Base-by-base conservation (phyloP, 2,888 invertebrate species). In the Macropis europaea region DNA sequence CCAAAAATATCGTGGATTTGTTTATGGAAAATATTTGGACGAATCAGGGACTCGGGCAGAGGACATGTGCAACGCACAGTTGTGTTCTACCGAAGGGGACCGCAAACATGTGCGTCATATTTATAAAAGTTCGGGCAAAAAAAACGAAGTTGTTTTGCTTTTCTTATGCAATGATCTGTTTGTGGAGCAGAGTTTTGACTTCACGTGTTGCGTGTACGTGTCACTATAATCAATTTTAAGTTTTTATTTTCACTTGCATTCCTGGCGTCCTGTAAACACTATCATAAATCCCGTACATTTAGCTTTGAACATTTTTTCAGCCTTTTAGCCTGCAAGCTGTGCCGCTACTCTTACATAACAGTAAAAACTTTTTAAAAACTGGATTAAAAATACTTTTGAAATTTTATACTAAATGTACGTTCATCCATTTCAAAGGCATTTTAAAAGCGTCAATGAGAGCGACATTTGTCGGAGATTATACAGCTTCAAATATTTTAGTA, bases 1-100 rank as follows among this genome's bases (percentile, higher is more conserved):
- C 5, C 7, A 32, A 32, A 42, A 42, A 24, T 17, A 15, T 24
- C 30, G 3, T 9, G 13, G 6, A 15, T 9, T 47, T 13, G 7
- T 32, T 32, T 6, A 17, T 47, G 30, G 7, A 28, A 59, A 48
- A 59, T 40, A 13, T 40, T 60, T 38, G 13, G 13, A n/a, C n/a
- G 22, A 48, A 60, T 60, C 48, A 26, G 15, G 11, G 6, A 22
- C 17, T 19, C 17, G 28, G 1, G 17, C 30, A n/a, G 40, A 15
- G n/a, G 5, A 26, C 7, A 22, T 17, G 17, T n/a, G 17, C 17
- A 6, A 2, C 3, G 9, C 17, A n/a, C 5, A 28, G n/a, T 2
- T 19, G 22, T 15, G 34, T 30, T 34, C 28, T 38, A 15, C 38
- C 13, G n/a, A 7, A 36, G 6, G 43, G 17, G n/a, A 43, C 13